These are phyloP conservation scores for Rhamphomyia laevipes DNA, from an alignment of 2,888 invertebrate species.

Conservation along the genomic window DNA sequence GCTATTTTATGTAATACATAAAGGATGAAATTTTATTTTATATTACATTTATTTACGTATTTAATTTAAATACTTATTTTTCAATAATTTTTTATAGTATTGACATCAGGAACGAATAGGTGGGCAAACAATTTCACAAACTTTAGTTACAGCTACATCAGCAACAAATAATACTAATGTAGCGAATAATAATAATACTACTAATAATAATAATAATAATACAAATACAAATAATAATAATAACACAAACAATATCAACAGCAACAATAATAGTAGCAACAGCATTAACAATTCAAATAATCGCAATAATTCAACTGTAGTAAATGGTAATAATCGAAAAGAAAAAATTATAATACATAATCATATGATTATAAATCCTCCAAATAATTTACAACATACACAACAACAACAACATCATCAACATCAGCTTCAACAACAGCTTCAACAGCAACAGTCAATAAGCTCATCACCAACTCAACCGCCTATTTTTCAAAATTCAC, in stretches of 20 bases:
- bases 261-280: no score
- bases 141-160: not conserved
- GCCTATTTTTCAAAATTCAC: not conserved
- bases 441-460: not conserved
- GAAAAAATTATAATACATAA: not conserved
- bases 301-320: not conserved
- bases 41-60: no score
- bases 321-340: not conserved
- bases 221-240: no score
- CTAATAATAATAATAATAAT: no score
- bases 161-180: no score
- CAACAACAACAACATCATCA: not conserved
- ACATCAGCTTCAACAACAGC: not conserved
- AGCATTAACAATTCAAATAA: no score
- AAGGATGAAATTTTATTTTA: no score
- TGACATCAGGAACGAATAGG: conserved; percentile 37
- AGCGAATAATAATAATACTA: no score
- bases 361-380: not conserved
- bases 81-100: conserved; percentile 26
- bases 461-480: not conserved
- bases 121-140: not conserved
- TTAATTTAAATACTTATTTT: no score
- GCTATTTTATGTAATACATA: no score
- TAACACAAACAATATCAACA: no score
- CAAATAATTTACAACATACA: not conserved